Conservation (phyloP, 2,888 invertebrate species). For the Trilocha varians region DNA sequence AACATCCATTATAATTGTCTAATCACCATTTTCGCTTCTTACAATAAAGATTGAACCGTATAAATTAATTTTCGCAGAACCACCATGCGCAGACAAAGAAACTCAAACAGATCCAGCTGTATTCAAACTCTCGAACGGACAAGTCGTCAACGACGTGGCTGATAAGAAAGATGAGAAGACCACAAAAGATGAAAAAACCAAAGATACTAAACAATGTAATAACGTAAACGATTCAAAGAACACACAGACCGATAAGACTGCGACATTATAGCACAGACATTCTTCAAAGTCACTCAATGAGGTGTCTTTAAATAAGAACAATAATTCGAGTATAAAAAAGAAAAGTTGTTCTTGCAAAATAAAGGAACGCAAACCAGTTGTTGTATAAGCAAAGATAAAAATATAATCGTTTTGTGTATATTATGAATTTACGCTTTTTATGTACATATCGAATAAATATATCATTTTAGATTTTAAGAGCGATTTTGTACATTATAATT, state of each 20-base stretch:
- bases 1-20: background rate
- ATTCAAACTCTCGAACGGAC: slow-evolving; percentile 47
- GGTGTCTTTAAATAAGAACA: slow-evolving; percentile 34
- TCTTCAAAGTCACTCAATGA: slow-evolving; percentile 52
- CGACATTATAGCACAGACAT: slow-evolving; percentile 58
- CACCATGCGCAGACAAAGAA: slow-evolving; percentile 42
- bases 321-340: slow-evolving; percentile 36
- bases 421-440: slow-evolving; percentile 8
- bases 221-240: slow-evolving; percentile 17
- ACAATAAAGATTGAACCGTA: no score
- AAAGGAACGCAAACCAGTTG: slow-evolving; percentile 51
- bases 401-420: background rate
- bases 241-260: slow-evolving; percentile 27
- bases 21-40: slow-evolving; percentile 11
- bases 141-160: background rate
- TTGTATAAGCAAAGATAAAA: slow-evolving; percentile 29
- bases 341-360: slow-evolving; percentile 61
- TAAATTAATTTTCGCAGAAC: slow-evolving; percentile 35
- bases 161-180: slow-evolving; percentile 21
- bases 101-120: slow-evolving; percentile 56
- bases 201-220: slow-evolving; percentile 19
- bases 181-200: slow-evolving; percentile 19
- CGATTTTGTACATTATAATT: no score
- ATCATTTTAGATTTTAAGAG: no score
- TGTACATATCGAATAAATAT: slow-evolving; percentile 16